Evolutionary conservation across 2,888 invertebrate species (phyloP).

Genomic region (Drosophila prostipennis): DNA sequence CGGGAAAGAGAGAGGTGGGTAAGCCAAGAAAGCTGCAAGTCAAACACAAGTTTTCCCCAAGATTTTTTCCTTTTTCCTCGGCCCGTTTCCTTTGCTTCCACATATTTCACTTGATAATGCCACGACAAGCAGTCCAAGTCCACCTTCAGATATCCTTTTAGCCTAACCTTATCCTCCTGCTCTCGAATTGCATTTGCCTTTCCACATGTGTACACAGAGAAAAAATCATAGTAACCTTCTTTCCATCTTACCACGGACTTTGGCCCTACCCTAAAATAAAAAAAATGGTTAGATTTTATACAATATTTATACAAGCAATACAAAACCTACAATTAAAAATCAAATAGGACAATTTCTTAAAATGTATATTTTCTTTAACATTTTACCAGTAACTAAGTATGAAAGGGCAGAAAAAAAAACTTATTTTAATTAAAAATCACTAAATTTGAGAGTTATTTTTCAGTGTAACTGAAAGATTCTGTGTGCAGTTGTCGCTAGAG

Average conservation of each 20-base stretch:
- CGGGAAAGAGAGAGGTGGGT: neutral
- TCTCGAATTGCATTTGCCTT: conserved; percentile 67
- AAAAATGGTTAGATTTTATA: too few relatives aligned
- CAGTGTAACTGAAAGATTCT: conserved; percentile 8
- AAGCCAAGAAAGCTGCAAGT: conserved; percentile 68
- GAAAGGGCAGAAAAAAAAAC: too few relatives aligned
- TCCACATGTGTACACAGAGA: conserved; percentile 27
- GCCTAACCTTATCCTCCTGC: conserved; percentile 32
- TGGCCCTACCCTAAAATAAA: too few relatives aligned
- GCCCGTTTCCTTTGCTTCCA: conserved; percentile 26
- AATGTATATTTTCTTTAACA: neutral
- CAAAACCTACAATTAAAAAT: too few relatives aligned
- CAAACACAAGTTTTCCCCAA: conserved; percentile 67
- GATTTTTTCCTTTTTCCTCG: conserved; percentile 48
- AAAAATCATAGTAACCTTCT: neutral
- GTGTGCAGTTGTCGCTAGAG: conserved; percentile 38
- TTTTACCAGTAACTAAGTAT: neutral
- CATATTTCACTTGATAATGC: conserved; percentile 70
- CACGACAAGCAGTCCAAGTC: conserved; percentile 35
- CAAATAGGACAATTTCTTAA: too few relatives aligned
- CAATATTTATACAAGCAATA: too few relatives aligned
- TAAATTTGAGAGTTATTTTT: neutral
- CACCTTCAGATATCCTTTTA: conserved; percentile 41
- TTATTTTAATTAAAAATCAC: neutral
- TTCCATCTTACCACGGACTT: too few relatives aligned